Evolutionary conservation across 2,797 vertebrate genomes (phyloP), one percentile per base, ranked within the genome.

Genomic region (Dermochelys coriacea): DNA sequence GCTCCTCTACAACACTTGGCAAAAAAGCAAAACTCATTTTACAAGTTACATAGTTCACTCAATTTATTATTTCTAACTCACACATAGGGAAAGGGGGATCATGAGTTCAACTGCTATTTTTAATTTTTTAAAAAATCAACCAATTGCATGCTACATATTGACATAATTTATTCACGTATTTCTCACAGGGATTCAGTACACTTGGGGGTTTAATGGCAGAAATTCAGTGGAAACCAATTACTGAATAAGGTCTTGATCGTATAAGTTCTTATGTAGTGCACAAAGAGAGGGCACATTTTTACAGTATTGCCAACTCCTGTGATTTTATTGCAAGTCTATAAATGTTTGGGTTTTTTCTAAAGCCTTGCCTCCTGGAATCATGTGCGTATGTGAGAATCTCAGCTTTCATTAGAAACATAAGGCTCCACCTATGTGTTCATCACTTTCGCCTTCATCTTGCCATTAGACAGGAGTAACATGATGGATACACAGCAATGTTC

Each of bases 1-100:
- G 96, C 95, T 94, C 98, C 97, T 97, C 95, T 97, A 95, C 96
- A 98, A 92, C 97, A 98, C 98, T 98, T 92, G 59, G 54, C 89
- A 81, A 94, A 97, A 96, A 84, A 97, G 31, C 64, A 93, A 89
- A 92, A 74, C 75, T 94, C 51, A 87, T 90, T 96, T 94, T 91
- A 84, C 80, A 16, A 77, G 75, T 64, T 25, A 19, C 11, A 61
- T n/a, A 3, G 59, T 90, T 31, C 89, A 71, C 94, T 19, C 54
- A 84, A 61, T 90, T 89, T 64, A 54, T 89, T 82, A 85, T 96
- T 92, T 52, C 80, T 90, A 77, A 27, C 27, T 95, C 74, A 90
- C 5, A 71, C 78, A 94, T 94, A 88, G 75, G 54, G 94, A n/a
- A 87, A 37, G n/a, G 81, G 47, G 86, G 81, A 11, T 77, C 41